These are phyloP conservation scores for Micropoecilia bifurca DNA, from an alignment of 2,797 vertebrate species.

Conservation along the genomic window DNA sequence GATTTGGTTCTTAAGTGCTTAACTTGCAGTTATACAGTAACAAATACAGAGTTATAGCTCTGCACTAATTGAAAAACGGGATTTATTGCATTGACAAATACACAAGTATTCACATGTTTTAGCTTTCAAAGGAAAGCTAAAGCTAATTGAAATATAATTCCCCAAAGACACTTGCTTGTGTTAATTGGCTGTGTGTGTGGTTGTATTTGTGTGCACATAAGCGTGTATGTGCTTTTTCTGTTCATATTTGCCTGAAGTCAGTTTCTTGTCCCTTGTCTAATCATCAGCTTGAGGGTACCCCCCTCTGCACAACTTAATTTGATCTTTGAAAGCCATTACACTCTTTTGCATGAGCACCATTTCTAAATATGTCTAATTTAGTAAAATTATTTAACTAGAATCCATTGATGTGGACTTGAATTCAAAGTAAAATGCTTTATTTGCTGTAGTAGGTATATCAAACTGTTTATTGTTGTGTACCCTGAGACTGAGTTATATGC, in stretches of 20 bases:
- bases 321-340: slow-evolving; percentile 62
- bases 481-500: slow-evolving; percentile 8
- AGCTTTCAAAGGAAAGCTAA: slow-evolving; percentile 67
- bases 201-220: slow-evolving; percentile 26
- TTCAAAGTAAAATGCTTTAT: slow-evolving; percentile 9
- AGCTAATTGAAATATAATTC: slow-evolving; percentile 83
- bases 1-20: slow-evolving; percentile 59
- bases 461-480: slow-evolving; percentile 4
- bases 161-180: slow-evolving; percentile 74
- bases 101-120: slow-evolving; percentile 67
- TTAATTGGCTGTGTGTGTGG: slow-evolving; percentile 74
- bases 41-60: slow-evolving; percentile 59
- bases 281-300: slow-evolving; percentile 61
- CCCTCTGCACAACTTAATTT: slow-evolving; percentile 63
- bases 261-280: slow-evolving; percentile 70
- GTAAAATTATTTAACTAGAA: slow-evolving; percentile 39
- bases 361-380: slow-evolving; percentile 46
- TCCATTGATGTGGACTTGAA: slow-evolving; percentile 29
- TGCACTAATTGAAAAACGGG: slow-evolving; percentile 72
- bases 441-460: neutral
- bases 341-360: slow-evolving; percentile 37
- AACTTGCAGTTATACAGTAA: slow-evolving; percentile 54
- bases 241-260: slow-evolving; percentile 63
- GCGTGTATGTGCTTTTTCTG: slow-evolving; percentile 41
- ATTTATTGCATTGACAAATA: slow-evolving; percentile 68